Conservation (phyloP, 2,113 vertebrate species). For the Shinisaurus crocodilurus region DNA sequence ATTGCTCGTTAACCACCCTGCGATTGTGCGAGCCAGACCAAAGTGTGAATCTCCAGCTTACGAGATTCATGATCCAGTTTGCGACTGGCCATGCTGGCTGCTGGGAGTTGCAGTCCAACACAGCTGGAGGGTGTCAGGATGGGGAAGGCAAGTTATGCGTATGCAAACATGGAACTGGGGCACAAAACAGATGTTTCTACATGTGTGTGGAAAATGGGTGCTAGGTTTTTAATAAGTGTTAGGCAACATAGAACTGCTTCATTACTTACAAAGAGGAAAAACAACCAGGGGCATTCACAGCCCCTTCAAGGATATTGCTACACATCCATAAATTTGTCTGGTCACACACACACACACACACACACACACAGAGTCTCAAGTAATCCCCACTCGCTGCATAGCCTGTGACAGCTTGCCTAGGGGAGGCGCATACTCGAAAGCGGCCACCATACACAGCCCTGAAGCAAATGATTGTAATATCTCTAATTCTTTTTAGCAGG, state of each 20-base stretch:
- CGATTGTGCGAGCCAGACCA: no score
- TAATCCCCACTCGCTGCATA: not conserved
- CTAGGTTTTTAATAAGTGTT: not conserved
- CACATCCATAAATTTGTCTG: no score
- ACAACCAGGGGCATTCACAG: not conserved
- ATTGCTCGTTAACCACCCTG: no score
- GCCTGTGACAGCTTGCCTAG: not conserved
- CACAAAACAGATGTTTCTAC: not conserved
- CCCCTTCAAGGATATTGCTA: not conserved
- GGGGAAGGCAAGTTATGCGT: no score
- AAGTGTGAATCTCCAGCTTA: no score
- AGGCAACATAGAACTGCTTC: not conserved
- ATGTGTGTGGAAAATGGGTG: not conserved
- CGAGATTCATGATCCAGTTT: no score
- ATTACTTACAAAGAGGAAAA: not conserved
- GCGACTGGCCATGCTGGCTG: no score
- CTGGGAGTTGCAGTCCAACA: no score
- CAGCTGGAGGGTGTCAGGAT: no score
- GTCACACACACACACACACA: no score
- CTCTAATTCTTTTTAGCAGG: constrained; percentile 20
- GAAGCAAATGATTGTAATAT: constrained; percentile 1
- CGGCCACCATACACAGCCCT: not conserved
- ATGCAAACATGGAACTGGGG: not conserved
- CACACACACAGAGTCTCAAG: no score
- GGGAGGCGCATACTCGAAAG: not conserved